These are phyloP conservation scores for Girardinus metallicus DNA, from an alignment of 2,797 vertebrate species.

Conservation along the genomic window DNA sequence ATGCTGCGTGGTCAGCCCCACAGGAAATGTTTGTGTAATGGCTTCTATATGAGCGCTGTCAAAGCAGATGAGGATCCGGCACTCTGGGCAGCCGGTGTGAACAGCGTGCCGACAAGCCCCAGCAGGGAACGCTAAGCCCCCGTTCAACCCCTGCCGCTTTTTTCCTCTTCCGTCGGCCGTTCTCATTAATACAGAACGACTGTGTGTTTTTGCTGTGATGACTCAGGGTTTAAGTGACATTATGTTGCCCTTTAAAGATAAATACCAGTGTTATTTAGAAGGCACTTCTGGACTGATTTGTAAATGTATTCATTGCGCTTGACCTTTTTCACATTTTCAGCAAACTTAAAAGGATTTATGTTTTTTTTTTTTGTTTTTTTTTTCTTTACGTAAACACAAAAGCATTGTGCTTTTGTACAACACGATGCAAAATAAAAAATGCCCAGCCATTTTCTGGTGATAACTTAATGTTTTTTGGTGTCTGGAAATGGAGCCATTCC, in stretches of 20 bases:
- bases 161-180: conserved; percentile 43
- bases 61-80: conserved; percentile 65
- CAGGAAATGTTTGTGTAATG: conserved; percentile 73
- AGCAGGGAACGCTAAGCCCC: conserved; percentile 60
- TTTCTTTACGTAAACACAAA: not conserved
- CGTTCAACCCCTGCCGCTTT: conserved; percentile 64
- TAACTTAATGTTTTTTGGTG: too few relatives aligned
- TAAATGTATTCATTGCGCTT: conserved; percentile 1
- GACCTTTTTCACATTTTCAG: not conserved
- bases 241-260: conserved; percentile 51
- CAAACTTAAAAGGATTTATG: not conserved
- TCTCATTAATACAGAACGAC: conserved; percentile 61
- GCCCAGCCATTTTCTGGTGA: too few relatives aligned
- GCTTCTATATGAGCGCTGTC: conserved; percentile 71
- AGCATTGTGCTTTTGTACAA: not conserved
- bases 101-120: conserved; percentile 56
- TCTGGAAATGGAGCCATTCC: too few relatives aligned
- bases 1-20: conserved; percentile 67
- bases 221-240: conserved; percentile 36
- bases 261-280: conserved; percentile 35
- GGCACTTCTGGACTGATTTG: conserved; percentile 50
- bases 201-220: conserved; percentile 45
- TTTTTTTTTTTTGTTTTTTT: not conserved
- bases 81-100: conserved; percentile 39
- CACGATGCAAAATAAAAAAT: too few relatives aligned